Base-by-base conservation (phyloP, 2,113 vertebrate genomes). In the Galeopterus variegatus region DNA sequence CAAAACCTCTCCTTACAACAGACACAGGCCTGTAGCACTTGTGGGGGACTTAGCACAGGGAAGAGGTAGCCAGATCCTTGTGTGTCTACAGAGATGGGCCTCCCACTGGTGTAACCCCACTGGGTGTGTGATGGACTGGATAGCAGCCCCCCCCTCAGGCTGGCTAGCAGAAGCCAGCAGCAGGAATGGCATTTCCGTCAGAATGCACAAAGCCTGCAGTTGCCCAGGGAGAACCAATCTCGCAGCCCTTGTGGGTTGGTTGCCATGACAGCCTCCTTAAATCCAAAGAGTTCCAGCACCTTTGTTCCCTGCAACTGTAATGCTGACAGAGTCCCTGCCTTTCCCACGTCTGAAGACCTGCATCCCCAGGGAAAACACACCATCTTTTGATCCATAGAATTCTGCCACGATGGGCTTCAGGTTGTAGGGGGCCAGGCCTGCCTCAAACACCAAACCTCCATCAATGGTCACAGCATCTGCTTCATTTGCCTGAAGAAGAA, bases 381-480 rank as follows among this genome's bases (percentile, higher is more conserved):
- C 97, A 65, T n/a, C 98, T 96, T 97, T 31, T 1, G 92, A 2
- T 3, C 98, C 97, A 0, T 99, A 99, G 97, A 99, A 98, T 94
- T 99, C 99, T 67, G 99, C 98, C 96, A 97, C 98, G 0, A 99
- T 82, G 60, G 99, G 99, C 10, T 98, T 99, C 96, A 99, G 98
- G n/a, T 98, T 76, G 56, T 99, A 98, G 54, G 98, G 99, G 0
- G 48, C 54, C 60, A 99, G 98, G 83, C 98, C 99, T 60, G 99
- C 99, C 11, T 97, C 98, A 96, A 98, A 99, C 89, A 99, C 26
- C 8, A 99, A 98, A 14, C 99, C 99, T 73, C 99, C 99, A 14
- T 99, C 99, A 90, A 99, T 69, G 54, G 99, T 99, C 73, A 99
- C 98, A 64, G 99, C 99, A 98, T 99, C 99, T 76, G 99, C 99